Conservation (phyloP, 1,140 invertebrate species). For the Cataglyphis hispanica region DNA sequence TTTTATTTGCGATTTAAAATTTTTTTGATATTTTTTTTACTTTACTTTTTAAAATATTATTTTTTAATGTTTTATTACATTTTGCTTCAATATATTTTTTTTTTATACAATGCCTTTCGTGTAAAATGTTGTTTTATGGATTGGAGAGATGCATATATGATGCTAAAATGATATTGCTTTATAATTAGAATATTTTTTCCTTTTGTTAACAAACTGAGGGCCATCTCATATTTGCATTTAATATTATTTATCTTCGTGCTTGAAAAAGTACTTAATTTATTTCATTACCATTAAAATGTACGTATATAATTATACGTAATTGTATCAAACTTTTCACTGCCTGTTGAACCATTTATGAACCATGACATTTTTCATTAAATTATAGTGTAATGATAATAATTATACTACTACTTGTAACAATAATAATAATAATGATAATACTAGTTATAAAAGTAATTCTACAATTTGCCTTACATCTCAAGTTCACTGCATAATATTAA, state of each 20-base stretch:
- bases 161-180: constrained; percentile 2
- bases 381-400: constrained; percentile 45
- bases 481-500: constrained; percentile 4
- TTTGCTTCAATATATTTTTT: constrained; percentile 64
- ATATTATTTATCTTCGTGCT: constrained; percentile 52
- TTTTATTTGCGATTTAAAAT: constrained; percentile 69
- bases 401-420: constrained; percentile 23
- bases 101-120: constrained; percentile 69
- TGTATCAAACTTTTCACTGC: constrained; percentile 51
- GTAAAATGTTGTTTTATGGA: constrained; percentile 69
- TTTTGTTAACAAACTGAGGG: constrained; percentile 68
- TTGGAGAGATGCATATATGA: constrained; percentile 58
- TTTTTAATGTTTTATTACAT: constrained; percentile 76
- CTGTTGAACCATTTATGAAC: constrained; percentile 35
- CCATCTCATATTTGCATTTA: constrained; percentile 58
- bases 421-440: constrained; percentile 30
- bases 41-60: constrained; percentile 68
- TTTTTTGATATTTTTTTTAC: constrained; percentile 75
- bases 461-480: constrained; percentile 45
- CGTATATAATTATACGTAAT: constrained; percentile 10
- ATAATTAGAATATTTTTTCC: constrained; percentile 48
- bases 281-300: constrained; percentile 28
- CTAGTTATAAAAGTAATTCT: constrained; percentile 45
- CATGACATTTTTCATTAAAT: constrained; percentile 46
- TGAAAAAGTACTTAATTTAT: constrained; percentile 64